Percentiles rank a stretch among this genome's conserved stretches.
Evolutionary conservation across 2,113 vertebrate genomes (phyloP).

Genomic region (Podiceps cristatus): DNA sequence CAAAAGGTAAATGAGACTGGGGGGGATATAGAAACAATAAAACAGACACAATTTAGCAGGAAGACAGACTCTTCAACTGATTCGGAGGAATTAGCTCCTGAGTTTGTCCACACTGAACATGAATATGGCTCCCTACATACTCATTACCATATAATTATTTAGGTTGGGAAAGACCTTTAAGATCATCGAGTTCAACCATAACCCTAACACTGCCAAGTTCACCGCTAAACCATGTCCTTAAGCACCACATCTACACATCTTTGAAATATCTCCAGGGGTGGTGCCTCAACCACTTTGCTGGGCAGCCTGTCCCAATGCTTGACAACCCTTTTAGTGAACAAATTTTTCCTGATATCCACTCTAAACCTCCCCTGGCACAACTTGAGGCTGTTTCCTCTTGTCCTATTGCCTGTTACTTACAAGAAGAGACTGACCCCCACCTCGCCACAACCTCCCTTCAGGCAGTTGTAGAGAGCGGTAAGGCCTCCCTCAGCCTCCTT

Average conservation of each 20-base stretch:
- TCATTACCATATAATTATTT: background rate
- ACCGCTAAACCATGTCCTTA: background rate
- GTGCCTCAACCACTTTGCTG: background rate
- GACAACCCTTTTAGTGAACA: background rate
- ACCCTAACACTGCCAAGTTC: background rate
- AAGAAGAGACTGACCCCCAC: background rate
- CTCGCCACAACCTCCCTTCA: background rate
- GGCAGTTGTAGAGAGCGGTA: background rate
- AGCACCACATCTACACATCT: rapidly evolving
- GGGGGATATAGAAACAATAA: background rate
- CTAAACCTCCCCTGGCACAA: background rate
- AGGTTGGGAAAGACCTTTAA: background rate
- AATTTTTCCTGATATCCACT: background rate
- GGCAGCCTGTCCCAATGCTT: background rate
- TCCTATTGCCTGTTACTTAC: background rate
- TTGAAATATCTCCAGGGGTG: background rate
- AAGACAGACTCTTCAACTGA: background rate
- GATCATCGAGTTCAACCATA: background rate
- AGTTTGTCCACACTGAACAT: background rate
- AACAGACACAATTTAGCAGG: background rate
- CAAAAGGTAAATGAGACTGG: background rate
- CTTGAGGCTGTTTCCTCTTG: rapidly evolving
- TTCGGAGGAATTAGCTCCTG: background rate
- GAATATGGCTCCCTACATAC: background rate
- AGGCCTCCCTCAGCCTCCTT: background rate